Evolutionary conservation across 2,113 vertebrate species (phyloP), one percentile per base, ranked within the genome.

Genomic region (Microtus oregoni): DNA sequence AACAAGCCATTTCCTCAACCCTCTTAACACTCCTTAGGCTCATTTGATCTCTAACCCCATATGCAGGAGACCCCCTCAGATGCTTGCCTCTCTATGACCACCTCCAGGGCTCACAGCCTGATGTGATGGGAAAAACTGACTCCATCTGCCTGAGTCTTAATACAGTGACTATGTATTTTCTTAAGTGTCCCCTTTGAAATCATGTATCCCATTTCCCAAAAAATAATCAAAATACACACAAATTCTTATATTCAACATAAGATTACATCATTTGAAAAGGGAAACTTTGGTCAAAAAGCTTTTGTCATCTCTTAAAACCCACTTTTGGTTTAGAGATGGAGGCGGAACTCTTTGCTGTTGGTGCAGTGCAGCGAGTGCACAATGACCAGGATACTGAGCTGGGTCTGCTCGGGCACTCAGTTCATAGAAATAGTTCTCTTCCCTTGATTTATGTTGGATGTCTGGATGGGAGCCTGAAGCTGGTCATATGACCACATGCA

Each of bases 261-360:
- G 68, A 52, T 68, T 22, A 35, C n/a, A 89, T 88, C 61, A 89
- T 82, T n/a, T 63, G 35, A 94, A 94, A 77, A 63, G 8, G 83
- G 94, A 3, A 81, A 3, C 17, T 65, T 73, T 4, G 73, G 3
- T 73, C 72, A 94, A 12, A 85, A 94, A 96, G 91, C 19, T 65
- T 92, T 24, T 52, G 7, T 78, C 26, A 79, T 88, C 85, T 58
- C n/a, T 89, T 26, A 70, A 95, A 89, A 12, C 52, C 58, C n/a
- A 92, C 28, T 68, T 96, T 67, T 67, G 83, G 58, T 68, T 93
- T 68, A 41, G 35, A 92, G 35, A 28, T 52, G 72, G 44, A 94
- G 24, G 38, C 52, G 68, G 55, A 30, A 92, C 89, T 35, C 24
- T 91, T 91, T 61, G 32, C 70, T 67, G 70, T 73, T 22, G n/a